A percentile compares a stretch with the other conserved stretches of the same genome.
Conservation (phyloP, 2,797 vertebrate species). For the Pangasius larnaudii region DNA sequence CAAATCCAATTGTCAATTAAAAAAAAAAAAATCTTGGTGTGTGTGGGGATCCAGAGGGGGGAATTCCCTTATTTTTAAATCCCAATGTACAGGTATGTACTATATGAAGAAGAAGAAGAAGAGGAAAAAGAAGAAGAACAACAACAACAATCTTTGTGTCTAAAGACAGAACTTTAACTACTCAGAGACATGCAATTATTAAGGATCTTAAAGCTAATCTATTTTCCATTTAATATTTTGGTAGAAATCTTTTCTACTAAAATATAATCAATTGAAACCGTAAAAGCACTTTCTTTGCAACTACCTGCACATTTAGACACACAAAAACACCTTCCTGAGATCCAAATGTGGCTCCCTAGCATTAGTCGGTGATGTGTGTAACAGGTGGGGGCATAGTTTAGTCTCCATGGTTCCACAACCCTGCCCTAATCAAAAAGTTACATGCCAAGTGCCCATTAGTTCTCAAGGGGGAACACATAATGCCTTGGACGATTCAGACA, state of each 20-base stretch:
- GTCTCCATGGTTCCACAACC: neutral
- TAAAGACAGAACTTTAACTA: slow-evolving; percentile 15
- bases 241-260: neutral
- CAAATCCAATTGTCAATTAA: too few species aligned
- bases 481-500: neutral
- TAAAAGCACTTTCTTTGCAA: neutral
- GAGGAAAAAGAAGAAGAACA: neutral
- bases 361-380: neutral
- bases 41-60: too few species aligned
- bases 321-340: neutral
- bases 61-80: too few species aligned
- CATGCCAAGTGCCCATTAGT: neutral
- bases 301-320: neutral
- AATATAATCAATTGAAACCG: neutral
- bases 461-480: too few species aligned
- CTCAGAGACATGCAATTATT: neutral
- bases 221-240: neutral
- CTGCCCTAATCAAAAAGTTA: neutral
- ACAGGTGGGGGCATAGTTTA: neutral
- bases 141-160: neutral
- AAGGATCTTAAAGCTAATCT: neutral
- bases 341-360: neutral
- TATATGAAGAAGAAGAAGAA: neutral
- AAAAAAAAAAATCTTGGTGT: too few species aligned
- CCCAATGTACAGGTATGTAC: too few species aligned